These are phyloP conservation scores for Drosophila pseudoobscura DNA, from an alignment of 1,140 invertebrate genomes.

Conservation along the genomic window DNA sequence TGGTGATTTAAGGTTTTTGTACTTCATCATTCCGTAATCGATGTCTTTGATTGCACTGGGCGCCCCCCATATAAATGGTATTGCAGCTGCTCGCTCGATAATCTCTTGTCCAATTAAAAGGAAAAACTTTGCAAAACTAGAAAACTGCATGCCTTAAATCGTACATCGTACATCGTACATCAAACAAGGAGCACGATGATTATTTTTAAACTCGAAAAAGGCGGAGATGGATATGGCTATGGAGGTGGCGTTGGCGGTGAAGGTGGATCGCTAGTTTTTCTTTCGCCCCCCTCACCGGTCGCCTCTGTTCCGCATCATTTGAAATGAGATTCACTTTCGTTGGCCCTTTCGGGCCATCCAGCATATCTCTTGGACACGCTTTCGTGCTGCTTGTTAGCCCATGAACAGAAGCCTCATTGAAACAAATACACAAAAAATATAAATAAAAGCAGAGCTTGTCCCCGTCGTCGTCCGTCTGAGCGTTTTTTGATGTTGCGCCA, in stretches of 20 bases:
- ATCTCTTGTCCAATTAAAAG: constrained; percentile 48
- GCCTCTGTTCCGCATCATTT: constrained; percentile 54
- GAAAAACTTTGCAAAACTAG: constrained; percentile 18
- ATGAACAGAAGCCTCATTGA: constrained; percentile 56
- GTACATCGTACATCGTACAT: constrained; percentile 11
- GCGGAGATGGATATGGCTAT: too few relatives aligned
- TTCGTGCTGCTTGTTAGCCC: constrained; percentile 60
- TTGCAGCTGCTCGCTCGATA: constrained; percentile 10
- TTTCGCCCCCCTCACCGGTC: neutral
- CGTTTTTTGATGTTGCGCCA: constrained; percentile 56
- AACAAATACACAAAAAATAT: constrained; percentile 33
- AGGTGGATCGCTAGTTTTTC: too few relatives aligned
- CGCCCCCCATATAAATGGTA: constrained; percentile 19
- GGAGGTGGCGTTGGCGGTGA: too few relatives aligned
- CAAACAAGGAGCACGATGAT: constrained; percentile 21
- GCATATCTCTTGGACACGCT: constrained; percentile 54
- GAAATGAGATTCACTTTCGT: constrained; percentile 12
- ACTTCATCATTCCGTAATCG: constrained; percentile 49
- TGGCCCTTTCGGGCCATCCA: constrained; percentile 40
- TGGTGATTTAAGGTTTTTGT: constrained; percentile 41
- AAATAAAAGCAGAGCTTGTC: constrained; percentile 28
- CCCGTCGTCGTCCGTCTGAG: neutral
- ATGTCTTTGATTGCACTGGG: constrained; percentile 27
- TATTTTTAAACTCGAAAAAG: constrained; percentile 1
- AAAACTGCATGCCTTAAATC: constrained; percentile 6